Percentiles rank a stretch among this genome's conserved stretches.
Evolutionary conservation across 2,888 invertebrate species (phyloP).

Genomic region (Platerodrilus igneus): DNA sequence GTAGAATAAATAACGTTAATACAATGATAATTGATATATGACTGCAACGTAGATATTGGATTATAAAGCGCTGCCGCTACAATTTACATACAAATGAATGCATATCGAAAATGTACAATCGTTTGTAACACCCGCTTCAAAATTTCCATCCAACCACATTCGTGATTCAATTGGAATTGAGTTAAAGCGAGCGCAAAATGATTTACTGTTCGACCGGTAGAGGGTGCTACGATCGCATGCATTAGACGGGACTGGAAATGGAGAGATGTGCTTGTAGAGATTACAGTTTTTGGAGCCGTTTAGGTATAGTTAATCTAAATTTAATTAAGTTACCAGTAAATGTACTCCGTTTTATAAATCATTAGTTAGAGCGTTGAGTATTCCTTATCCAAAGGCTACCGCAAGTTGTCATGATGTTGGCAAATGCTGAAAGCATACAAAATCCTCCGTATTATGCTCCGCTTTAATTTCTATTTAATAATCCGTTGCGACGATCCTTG

Average conservation of each 20-base stretch:
- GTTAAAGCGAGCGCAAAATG: slow-evolving; percentile 42
- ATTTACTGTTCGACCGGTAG: slow-evolving; percentile 32
- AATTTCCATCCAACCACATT: slow-evolving; percentile 39
- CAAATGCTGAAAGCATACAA: slow-evolving; percentile 13
- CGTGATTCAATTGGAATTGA: slow-evolving; percentile 43
- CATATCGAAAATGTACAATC: slow-evolving; percentile 32
- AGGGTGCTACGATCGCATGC: slow-evolving; percentile 20
- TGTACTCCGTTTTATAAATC: slow-evolving; percentile 19
- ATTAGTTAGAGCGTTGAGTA: slow-evolving; percentile 13
- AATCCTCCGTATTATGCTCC: slow-evolving; percentile 12
- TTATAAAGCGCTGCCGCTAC: slow-evolving; percentile 26
- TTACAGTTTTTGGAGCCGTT: slow-evolving; percentile 36
- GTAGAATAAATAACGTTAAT: slow-evolving; percentile 25
- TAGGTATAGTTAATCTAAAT: slow-evolving; percentile 38
- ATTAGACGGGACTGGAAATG: slow-evolving; percentile 23
- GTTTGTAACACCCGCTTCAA: slow-evolving; percentile 33
- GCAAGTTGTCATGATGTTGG: slow-evolving; percentile 17
- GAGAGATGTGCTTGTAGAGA: slow-evolving; percentile 34
- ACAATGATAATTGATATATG: slow-evolving; percentile 29
- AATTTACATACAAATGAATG: slow-evolving; percentile 37
- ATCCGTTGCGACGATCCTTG: slow-evolving; percentile 9
- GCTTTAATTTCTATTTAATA: slow-evolving; percentile 18
- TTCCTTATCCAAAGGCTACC: slow-evolving; percentile 13
- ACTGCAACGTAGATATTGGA: slow-evolving; percentile 26
- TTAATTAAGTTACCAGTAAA: slow-evolving; percentile 35